Percentiles rank a stretch among this genome's conserved stretches.
phyloP scores from a whole-genome alignment of 2,113 vertebrate genomes.

The Dryoscopus gambensis region DNA sequence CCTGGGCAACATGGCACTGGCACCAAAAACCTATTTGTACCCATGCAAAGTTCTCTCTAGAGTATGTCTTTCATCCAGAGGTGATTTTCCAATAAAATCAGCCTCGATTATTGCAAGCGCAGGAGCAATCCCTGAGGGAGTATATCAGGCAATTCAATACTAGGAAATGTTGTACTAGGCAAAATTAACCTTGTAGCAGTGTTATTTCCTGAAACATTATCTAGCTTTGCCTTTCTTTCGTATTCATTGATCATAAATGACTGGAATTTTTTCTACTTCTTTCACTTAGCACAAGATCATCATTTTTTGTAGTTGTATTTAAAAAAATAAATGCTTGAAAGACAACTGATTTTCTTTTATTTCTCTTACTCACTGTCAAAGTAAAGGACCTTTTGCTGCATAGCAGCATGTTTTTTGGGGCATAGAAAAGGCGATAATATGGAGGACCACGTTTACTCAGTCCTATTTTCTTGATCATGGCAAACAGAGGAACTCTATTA shows the following conservation, averaged over 20 bases:
- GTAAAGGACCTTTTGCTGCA: background rate
- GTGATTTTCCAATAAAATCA: conserved; percentile 80
- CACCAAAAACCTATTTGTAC: conserved; percentile 70
- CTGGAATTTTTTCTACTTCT: background rate
- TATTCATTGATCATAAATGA: conserved; percentile 64
- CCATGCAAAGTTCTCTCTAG: conserved; percentile 75
- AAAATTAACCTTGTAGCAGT: conserved; percentile 74
- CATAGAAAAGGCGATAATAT: background rate
- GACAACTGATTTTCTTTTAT: background rate
- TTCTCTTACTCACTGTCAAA: background rate
- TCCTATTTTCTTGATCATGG: background rate
- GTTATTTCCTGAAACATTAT: conserved; percentile 68
- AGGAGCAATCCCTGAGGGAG: conserved; percentile 67
- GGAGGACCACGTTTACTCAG: background rate
- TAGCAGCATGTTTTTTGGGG: background rate
- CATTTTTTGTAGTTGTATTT: background rate
- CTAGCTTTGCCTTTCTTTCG: conserved; percentile 60
- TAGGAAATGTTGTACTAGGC: conserved; percentile 68
- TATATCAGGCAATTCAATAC: conserved; percentile 67
- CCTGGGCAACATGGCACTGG: conserved; percentile 66
- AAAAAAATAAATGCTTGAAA: background rate
- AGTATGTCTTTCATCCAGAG: conserved; percentile 67
- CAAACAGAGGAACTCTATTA: background rate
- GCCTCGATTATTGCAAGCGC: conserved; percentile 69
- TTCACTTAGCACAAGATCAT: conserved; percentile 26